Evolutionary conservation across 1,140 invertebrate genomes (phyloP).

Genomic region (Drosophila prosaltans): DNA sequence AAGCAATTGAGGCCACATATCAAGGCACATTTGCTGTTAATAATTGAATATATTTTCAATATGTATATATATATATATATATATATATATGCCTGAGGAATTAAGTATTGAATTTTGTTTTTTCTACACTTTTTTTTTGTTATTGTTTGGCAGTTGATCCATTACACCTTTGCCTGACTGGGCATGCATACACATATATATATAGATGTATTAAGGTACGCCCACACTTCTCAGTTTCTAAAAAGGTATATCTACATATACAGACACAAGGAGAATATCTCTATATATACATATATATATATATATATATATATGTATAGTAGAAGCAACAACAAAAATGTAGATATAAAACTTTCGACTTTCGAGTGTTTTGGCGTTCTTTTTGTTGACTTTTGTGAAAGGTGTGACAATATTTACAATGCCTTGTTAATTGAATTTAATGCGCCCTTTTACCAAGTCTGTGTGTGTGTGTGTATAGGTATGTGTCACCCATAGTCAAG

Average conservation of each 20-base stretch:
- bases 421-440: slow-evolving; percentile 70
- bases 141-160: slow-evolving; percentile 36
- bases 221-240: background rate
- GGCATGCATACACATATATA: background rate
- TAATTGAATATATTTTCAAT: too few relatives aligned
- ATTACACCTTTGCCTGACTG: slow-evolving; percentile 29
- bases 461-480: background rate
- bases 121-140: background rate
- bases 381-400: slow-evolving; percentile 65
- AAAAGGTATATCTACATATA: background rate
- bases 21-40: too few relatives aligned
- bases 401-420: slow-evolving; percentile 75
- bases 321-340: slow-evolving; percentile 20
- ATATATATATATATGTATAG: background rate
- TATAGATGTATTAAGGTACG: background rate
- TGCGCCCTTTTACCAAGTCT: slow-evolving; percentile 29
- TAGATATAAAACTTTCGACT: slow-evolving; percentile 34
- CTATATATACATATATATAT: background rate
- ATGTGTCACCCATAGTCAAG: background rate
- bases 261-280: too few relatives aligned
- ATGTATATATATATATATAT: background rate
- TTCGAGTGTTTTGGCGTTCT: slow-evolving; percentile 49
- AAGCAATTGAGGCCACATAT: too few relatives aligned
- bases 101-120: slow-evolving; percentile 2
- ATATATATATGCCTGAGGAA: background rate